Evolutionary conservation across 2,797 vertebrate genomes (phyloP), one percentile per base, ranked within the genome.

Genomic region (Thripadectes ignobilis): DNA sequence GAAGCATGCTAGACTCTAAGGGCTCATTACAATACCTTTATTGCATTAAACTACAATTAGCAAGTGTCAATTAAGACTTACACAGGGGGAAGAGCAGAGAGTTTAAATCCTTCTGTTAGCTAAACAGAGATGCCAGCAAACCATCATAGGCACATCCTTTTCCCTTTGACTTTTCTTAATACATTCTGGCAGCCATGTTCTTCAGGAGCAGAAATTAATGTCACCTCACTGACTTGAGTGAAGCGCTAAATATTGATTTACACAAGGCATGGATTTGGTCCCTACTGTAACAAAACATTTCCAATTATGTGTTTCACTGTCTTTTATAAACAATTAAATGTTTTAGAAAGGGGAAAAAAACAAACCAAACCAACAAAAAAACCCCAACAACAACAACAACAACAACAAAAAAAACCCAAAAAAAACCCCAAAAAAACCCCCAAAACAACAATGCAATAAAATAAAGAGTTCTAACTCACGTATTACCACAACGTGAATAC

Each of bases 21-120:
- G 63, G 62, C 49, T 93, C 39, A 62, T 88, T 68, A 68, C 21
- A 77, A 61, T 57, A 52, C 14, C 38, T 54, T 71, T 68, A 58
- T 72, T 86, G 55, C 58, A 73, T 88, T 93, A 21, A 90, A 90
- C 20, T 81, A 81, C 54, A 88, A 68, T 91, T 92, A 94, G 49
- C 19, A 79, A 83, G 20, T 63, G 39, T 79, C 77, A 83, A 36
- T 85, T 52, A 85, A 78, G 41, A 80, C 52, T 93, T 93, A 38
- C 18, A 67, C 1, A 1, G 12, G 7, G 14, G n/a, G 12, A 36
- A 36, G 5, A 73, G 36, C 2, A 5, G 19, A 65, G 12, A 49
- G 9, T 66, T 77, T 48, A 82, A 66, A 69, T 77, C 59, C 32
- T 75, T 78, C 54, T 69, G 36, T 39, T 72, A 79, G 76, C 54